Conservation (phyloP, 2,797 vertebrate species). For the Cossypha niveicapilla region DNA sequence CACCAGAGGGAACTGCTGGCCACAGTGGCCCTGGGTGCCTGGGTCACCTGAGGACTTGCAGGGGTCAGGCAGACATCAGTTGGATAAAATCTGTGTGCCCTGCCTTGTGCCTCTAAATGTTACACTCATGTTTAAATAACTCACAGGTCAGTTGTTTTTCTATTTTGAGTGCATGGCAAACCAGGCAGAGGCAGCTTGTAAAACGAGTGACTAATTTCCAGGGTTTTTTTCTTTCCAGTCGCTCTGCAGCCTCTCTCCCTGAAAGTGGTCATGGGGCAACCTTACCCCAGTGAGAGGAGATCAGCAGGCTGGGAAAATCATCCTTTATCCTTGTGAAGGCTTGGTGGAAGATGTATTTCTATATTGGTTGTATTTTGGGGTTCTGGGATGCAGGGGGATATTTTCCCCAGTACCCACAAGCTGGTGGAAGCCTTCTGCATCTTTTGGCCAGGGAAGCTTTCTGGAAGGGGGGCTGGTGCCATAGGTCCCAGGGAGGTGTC, state of each 20-base stretch:
- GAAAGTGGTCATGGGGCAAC: slow-evolving; percentile 16
- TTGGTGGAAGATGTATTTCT: background rate
- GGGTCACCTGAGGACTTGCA: slow-evolving; percentile 21
- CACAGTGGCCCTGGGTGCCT: background rate
- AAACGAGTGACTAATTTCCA: slow-evolving; percentile 66
- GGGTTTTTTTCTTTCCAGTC: background rate
- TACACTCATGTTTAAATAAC: slow-evolving; percentile 63
- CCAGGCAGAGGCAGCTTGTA: slow-evolving; percentile 55
- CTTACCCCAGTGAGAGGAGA: background rate
- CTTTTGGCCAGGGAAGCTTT: slow-evolving; percentile 36
- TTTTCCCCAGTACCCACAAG: background rate
- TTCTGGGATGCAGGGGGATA: background rate
- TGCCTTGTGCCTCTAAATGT: slow-evolving; percentile 49
- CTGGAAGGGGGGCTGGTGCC: slow-evolving; percentile 44
- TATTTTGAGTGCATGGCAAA: slow-evolving; percentile 37
- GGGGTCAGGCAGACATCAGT: slow-evolving; percentile 47
- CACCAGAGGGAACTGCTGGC: background rate
- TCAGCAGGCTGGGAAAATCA: background rate
- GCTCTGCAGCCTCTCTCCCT: slow-evolving; percentile 1
- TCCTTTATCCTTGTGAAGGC: background rate
- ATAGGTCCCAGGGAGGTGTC: slow-evolving; percentile 54
- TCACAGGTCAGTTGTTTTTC: slow-evolving; percentile 60
- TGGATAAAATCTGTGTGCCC: background rate
- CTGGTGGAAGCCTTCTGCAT: background rate
- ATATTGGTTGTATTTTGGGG: background rate